Base-by-base conservation (phyloP, 2,888 invertebrate species). In the Pseudanteris insignis region DNA sequence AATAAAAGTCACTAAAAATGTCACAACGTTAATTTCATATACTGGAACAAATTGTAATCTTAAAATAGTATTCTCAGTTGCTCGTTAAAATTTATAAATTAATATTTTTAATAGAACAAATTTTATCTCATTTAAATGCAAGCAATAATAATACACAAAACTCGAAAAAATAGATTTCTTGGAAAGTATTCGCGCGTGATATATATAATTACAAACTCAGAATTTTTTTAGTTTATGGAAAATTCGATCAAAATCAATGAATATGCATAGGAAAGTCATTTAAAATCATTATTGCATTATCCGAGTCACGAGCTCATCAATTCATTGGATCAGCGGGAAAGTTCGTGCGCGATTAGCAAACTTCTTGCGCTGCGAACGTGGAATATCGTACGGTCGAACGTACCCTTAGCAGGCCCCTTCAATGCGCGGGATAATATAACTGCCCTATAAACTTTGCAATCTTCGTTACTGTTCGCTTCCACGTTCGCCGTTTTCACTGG, bases 241-340 rank as follows among this genome's bases (percentile, higher is more conserved):
- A 36, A 46, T 13, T 28, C 11, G 15, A 37, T 37, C 30, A 13
- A 8, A 38, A 48, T 32, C 38, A 40, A 38, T 40, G 40, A 40
- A 40, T 33, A 50, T 50, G 25, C 40, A 38, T 26, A 33, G 40
- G 1, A 14, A 1, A 11, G 10, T n/a, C 25, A 37, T 30, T 30
- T 48, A 37, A 48, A 37, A 47, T 29, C 13, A 29, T 36, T 28
- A 48, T 37, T 38, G 8, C 40, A 13, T 4, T 15, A 24, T 24
- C 11, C 2, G n/a, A 30, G 18, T 18, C 18, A 4, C 18, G 38
- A 32, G 25, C 25, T n/a, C 13, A n/a, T 30, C 11, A 38, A 47
- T 47, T 8, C 29, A 28, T 37, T 18, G 18, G n/a, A n/a, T 14
- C 25, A 43, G 33, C 34, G 13, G 28, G 34, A 46, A 46, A 28